These are phyloP conservation scores for Blastobasis adustella DNA, from an alignment of 2,888 invertebrate genomes.

Conservation along the genomic window DNA sequence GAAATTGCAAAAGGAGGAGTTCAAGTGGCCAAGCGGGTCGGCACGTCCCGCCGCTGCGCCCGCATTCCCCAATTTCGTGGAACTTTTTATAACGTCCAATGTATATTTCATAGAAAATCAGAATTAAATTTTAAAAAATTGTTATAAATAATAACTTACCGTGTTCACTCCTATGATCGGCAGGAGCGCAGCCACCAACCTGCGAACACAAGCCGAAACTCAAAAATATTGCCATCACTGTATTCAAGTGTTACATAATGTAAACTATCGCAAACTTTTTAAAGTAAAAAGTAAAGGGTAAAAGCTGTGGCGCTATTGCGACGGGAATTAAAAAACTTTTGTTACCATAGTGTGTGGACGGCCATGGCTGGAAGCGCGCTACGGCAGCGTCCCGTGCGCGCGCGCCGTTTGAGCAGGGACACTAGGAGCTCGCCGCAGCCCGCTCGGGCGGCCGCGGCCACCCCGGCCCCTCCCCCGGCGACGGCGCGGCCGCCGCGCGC, in stretches of 20 bases:
- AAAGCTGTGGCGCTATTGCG: not conserved
- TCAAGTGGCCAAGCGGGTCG: constrained; percentile 47
- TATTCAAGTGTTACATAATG: no score
- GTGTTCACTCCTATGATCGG: constrained; percentile 48
- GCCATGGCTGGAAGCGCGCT: constrained; percentile 70
- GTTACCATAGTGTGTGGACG: constrained; percentile 68
- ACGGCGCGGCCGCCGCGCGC: constrained; percentile 44
- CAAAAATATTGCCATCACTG: no score
- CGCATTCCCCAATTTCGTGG: constrained; percentile 41
- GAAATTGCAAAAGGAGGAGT: constrained; percentile 63
- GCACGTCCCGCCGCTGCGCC: constrained; percentile 20
- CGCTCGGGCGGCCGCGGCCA: constrained; percentile 33
- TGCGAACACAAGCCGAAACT: constrained; percentile 24
- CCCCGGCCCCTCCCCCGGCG: constrained; percentile 27
- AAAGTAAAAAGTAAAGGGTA: constrained; percentile 3
- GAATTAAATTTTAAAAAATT: constrained; percentile 5
- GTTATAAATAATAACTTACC: constrained; percentile 37
- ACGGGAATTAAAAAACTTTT: not conserved
- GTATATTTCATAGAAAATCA: not conserved
- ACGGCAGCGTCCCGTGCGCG: constrained; percentile 70
- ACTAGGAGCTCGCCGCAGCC: constrained; percentile 61
- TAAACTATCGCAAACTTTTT: no score
- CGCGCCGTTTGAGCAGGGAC: constrained; percentile 70
- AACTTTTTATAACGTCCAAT: constrained; percentile 27
- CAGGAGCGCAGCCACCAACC: constrained; percentile 61